Percentiles rank a stretch among this genome's conserved stretches.
Conservation (phyloP, 1,140 invertebrate species). For the Cydia fagiglandana region DNA sequence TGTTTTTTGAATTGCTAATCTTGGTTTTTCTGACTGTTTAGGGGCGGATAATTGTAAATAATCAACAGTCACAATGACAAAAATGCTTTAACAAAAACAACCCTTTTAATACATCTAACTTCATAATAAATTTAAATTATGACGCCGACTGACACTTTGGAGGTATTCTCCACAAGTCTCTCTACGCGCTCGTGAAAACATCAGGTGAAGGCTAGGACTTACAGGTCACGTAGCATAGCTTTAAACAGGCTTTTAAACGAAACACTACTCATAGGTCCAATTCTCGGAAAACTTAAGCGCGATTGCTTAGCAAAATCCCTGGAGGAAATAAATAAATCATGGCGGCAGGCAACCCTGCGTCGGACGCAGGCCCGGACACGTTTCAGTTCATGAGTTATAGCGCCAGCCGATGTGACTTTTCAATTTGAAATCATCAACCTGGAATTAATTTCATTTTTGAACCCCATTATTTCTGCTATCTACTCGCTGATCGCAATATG, state of each 20-base stretch:
- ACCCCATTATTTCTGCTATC: conserved; percentile 79
- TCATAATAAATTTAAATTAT: conserved; percentile 1
- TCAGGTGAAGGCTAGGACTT: background rate
- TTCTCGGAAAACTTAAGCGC: conserved; percentile 16
- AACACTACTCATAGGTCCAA: conserved; percentile 8
- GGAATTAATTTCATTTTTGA: conserved; percentile 80
- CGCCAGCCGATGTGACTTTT: conserved; percentile 78
- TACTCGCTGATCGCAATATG: conserved; percentile 73
- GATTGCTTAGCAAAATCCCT: conserved; percentile 19
- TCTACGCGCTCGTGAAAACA: background rate
- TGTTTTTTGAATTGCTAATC: conserved; percentile 33
- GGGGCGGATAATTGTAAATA: conserved; percentile 10
- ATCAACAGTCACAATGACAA: conserved; percentile 11
- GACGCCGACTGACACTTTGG: background rate
- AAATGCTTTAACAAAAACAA: background rate
- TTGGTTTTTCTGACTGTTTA: conserved; percentile 3
- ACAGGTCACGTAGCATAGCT: background rate
- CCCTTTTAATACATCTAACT: background rate
- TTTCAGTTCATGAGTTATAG: conserved; percentile 78
- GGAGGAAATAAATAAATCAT: conserved; percentile 28
- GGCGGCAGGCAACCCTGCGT: conserved; percentile 61
- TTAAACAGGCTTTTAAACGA: background rate
- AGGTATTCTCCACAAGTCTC: no score
- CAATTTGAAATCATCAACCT: conserved; percentile 80
- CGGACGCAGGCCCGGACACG: conserved; percentile 76